Evolutionary conservation across 92 coral and sea anemone species (phyloP).

Genomic region (Epizoanthus ramosus): DNA sequence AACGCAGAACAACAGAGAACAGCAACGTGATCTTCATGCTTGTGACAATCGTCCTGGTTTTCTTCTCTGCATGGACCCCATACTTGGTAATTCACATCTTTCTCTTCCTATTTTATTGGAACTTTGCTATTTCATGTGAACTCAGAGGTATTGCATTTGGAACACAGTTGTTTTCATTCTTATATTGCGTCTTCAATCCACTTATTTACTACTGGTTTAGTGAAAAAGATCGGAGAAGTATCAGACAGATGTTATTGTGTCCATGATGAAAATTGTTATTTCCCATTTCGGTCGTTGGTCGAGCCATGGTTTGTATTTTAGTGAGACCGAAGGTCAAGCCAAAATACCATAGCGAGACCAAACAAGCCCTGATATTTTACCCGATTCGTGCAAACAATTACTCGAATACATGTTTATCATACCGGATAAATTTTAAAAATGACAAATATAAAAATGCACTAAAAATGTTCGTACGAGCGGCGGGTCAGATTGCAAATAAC

Average conservation of each 20-base stretch:
- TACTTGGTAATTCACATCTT: slow-evolving; percentile 7
- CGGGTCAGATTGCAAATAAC: no score
- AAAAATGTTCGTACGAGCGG: no score
- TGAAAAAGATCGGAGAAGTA: slow-evolving; percentile 1
- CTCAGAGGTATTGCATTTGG: not conserved
- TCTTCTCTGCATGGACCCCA: slow-evolving; percentile 15
- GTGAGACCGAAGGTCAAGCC: no score
- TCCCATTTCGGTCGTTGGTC: no score
- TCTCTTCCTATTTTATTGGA: not conserved
- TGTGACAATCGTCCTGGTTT: not conserved
- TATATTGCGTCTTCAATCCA: not conserved
- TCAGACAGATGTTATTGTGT: not conserved
- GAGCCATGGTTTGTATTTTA: no score
- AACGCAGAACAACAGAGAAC: slow-evolving; percentile 8
- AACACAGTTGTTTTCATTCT: not conserved
- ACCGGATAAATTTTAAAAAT: no score
- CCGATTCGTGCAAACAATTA: no score
- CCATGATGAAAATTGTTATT: not conserved
- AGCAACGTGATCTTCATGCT: slow-evolving; percentile 13
- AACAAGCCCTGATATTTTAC: no score
- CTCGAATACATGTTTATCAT: no score
- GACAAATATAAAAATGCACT: no score
- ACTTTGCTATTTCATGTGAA: not conserved
- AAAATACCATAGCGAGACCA: no score
- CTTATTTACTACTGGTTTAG: slow-evolving; percentile 7